Evolutionary conservation across 2,888 invertebrate genomes (phyloP), one percentile per base, ranked within the genome.

Genomic region (Hermodice carunculata): DNA sequence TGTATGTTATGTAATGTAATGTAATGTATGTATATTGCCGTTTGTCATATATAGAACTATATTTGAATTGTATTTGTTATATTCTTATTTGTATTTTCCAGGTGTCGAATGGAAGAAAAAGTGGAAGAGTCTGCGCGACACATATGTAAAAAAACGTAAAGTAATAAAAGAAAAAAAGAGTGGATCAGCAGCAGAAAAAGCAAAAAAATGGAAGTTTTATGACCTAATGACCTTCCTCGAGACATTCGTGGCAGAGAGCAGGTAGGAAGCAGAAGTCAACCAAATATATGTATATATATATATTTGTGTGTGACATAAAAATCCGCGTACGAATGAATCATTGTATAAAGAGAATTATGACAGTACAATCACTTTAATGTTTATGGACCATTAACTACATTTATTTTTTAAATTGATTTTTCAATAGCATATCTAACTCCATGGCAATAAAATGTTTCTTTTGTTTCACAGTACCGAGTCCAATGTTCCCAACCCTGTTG

Each of bases 91-190:
- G n/a, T n/a, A n/a, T n/a, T n/a, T 53, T 56, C 28, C 34, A 56
- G 57, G 57, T 6, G 57, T 8, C 5, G 42, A 40, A 24, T 28
- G 11, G 28, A 40, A 43, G 28, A 56, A 24, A 8, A 56, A 17
- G 28, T 56, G 57, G 57, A 26, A 29, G 17, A 43, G 8, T 17
- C 34, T 56, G 19, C 6, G 57, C 5, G 57, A 56, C 57, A 40
- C n/a, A 6, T 56, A 43, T 28, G 26, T 22, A 8, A 40, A 22
- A 26, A 56, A 56, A 31, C 14, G 29, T 26, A 40, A 22, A 28
- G 57, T 43, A 17, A 6, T 43, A 5, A 17, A 24, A 28, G 17
- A 6, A 6, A n/a, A n/a, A n/a, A 40, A 40, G 22, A 26, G 26
- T n/a, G 57, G 57, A n/a, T 28, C 11, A 56, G 57, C 24, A 5